These are phyloP conservation scores for Coluber constrictor DNA, from an alignment of 2,797 vertebrate species.

Conservation along the genomic window DNA sequence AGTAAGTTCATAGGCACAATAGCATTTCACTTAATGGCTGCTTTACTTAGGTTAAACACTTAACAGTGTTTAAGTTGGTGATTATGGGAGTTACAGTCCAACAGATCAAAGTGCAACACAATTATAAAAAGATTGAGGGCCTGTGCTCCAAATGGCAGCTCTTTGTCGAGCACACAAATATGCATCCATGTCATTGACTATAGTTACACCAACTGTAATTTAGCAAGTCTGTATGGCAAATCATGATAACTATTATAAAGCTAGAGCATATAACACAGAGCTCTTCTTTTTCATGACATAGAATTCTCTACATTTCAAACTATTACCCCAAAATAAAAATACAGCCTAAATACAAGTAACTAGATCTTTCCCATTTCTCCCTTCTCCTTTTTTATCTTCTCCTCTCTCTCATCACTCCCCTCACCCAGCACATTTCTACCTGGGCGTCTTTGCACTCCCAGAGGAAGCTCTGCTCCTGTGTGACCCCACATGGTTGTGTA, in stretches of 20 bases:
- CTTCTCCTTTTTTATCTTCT: not conserved
- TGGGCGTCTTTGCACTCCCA: not conserved
- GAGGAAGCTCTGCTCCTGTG: not conserved
- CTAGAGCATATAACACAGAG: no score
- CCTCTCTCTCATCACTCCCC: not conserved
- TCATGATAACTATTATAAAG: not conserved
- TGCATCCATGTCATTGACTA: not conserved
- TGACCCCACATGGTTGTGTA: not conserved
- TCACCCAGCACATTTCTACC: not conserved
- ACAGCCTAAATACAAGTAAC: not conserved
- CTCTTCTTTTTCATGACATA: not conserved
- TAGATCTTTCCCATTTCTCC: not conserved
- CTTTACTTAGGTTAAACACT: not conserved
- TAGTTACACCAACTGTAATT: not conserved
- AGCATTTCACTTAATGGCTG: not conserved
- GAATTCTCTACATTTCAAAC: not conserved
- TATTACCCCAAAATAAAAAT: not conserved
- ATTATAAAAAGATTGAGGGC: not conserved
- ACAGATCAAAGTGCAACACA: not conserved
- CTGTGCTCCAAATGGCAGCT: not conserved
- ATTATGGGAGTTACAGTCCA: not conserved
- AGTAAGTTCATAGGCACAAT: not conserved
- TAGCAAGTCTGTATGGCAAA: not conserved
- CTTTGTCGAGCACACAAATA: not conserved
- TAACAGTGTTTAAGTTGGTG: not conserved